Percentiles rank a stretch among this genome's conserved stretches.
Conservation (phyloP, 2,113 vertebrate species). For the Daboia siamensis region DNA sequence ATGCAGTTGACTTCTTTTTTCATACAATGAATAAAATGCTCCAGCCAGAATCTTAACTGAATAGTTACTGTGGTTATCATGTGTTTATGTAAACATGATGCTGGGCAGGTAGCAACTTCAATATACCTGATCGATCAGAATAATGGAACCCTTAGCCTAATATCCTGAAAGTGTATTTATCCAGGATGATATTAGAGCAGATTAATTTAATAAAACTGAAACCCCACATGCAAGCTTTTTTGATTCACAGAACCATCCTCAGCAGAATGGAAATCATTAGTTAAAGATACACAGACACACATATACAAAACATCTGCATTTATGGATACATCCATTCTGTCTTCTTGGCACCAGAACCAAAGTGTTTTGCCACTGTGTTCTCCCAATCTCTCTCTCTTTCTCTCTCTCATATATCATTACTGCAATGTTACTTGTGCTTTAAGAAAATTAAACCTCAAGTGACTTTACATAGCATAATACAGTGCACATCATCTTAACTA, state of each 20-base stretch:
- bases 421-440: background rate
- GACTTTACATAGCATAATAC: background rate
- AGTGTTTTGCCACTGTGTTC: background rate
- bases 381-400: background rate
- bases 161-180: background rate
- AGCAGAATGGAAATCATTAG: background rate
- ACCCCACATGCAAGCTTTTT: background rate
- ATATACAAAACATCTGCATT: background rate
- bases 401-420: background rate
- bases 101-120: slow-evolving; percentile 21
- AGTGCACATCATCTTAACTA: background rate
- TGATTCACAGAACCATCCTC: background rate
- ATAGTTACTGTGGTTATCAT: slow-evolving; percentile 45
- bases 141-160: background rate
- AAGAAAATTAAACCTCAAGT: background rate
- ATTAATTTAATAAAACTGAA: background rate
- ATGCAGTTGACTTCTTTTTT: slow-evolving; percentile 7
- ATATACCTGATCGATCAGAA: slow-evolving; percentile 1
- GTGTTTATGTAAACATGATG: slow-evolving; percentile 49
- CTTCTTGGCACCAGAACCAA: background rate
- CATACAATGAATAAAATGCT: slow-evolving; percentile 51
- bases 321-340: background rate
- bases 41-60: slow-evolving; percentile 54
- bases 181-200: background rate
- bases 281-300: background rate